Base-by-base conservation (phyloP, 2,113 vertebrate species). In the Ciconia maguari region DNA sequence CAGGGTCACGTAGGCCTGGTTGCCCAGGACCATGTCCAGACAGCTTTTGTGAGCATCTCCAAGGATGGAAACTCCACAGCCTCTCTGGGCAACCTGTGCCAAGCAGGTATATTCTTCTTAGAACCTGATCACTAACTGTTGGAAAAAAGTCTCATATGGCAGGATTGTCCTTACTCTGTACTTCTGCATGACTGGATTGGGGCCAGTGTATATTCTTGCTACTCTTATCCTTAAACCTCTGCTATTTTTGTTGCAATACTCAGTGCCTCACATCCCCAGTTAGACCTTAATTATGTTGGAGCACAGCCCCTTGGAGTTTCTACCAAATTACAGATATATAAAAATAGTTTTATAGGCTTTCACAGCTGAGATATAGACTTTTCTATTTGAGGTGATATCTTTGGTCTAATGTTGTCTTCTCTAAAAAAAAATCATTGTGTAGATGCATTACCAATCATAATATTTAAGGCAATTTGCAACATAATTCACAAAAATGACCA, bases 251-350 rank as follows among this genome's bases (percentile, higher is more conserved):
- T 57, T 80, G 41, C 25, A 46, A 7, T 60, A 82, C 20, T 86
- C n/a, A 62, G 49, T 16, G 46, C 10, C 46, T 62, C 55, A 52
- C 24, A 57, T 61, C 12, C 42, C n/a, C 24, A 44, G 8, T 27
- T 74, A 36, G 10, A 70, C 12, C 4, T 68, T 84, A 25, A 20
- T 61, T 54, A 34, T 44, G 4, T 22, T 66, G 72, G 10, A 81
- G 24, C 27, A 62, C 34, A 81, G 36, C 51, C 20, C 32, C 66
- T 70, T n/a, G 64, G 46, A n/a, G 9, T 82, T 87, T 64, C 48
- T 71, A 64, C 32, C 25, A 68, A 70, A 38, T n/a, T 42, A 42
- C 0, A 0, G 32, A 11, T 13, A 7, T 1, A 3, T 68, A 25
- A 81, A 62, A 78, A n/a, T 17, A 62, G 5, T 54, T 71, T 44